Evolutionary conservation across 2,113 vertebrate genomes (phyloP).

Genomic region (Megalops atlanticus): DNA sequence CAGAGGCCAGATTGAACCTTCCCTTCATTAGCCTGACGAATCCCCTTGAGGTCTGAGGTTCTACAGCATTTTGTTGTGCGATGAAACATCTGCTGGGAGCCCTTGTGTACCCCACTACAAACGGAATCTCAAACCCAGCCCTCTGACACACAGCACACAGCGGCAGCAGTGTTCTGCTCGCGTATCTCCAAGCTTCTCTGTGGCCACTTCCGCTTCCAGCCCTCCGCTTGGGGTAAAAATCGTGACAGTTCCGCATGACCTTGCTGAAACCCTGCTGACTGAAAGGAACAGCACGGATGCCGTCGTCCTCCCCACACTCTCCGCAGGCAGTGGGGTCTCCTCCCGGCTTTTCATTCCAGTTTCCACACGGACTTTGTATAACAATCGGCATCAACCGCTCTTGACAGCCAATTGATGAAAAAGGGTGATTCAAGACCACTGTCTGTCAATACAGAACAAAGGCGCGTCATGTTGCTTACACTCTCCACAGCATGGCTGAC

Average conservation of each 20-base stretch:
- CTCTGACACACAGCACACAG: background rate
- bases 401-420: conserved; percentile 6
- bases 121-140: background rate
- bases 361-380: background rate
- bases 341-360: background rate
- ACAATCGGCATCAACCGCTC: background rate
- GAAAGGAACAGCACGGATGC: background rate
- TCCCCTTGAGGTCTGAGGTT: background rate
- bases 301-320: background rate
- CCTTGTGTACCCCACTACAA: background rate
- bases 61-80: background rate
- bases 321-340: background rate
- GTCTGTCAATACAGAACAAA: conserved; percentile 15
- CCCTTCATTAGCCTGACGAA: background rate
- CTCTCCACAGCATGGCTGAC: background rate
- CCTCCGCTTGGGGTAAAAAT: background rate
- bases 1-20: background rate
- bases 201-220: background rate
- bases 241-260: too few relatives aligned
- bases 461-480: background rate
- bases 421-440: background rate
- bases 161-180: background rate
- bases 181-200: background rate
- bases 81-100: background rate
- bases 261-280: background rate